phyloP scores from a whole-genome alignment of 2,888 invertebrate species.

The Mystacides longicornis region DNA sequence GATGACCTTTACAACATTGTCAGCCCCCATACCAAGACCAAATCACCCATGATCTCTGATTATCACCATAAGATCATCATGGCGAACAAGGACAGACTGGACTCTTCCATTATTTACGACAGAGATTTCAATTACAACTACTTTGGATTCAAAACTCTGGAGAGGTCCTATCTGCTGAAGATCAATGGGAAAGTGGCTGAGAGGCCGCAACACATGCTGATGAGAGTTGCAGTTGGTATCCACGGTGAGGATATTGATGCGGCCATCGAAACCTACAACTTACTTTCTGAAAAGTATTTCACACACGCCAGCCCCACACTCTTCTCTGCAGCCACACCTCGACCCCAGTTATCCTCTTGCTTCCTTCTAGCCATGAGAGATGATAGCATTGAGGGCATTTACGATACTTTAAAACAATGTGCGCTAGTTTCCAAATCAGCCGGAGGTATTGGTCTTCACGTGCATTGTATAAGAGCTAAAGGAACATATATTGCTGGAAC shows the following conservation, averaged over 20 bases:
- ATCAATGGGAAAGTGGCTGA: constrained; percentile 89
- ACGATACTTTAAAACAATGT: constrained; percentile 84
- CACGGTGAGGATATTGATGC: constrained; percentile 89
- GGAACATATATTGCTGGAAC: constrained; percentile 92
- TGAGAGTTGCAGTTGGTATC: constrained; percentile 95
- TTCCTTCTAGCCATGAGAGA: constrained; percentile 90
- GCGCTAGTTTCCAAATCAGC: constrained; percentile 95
- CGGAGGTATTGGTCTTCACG: constrained; percentile 94
- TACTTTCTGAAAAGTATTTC: constrained; percentile 90
- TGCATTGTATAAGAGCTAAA: constrained; percentile 89
- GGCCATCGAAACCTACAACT: constrained; percentile 93
- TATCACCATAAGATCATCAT: constrained; percentile 73
- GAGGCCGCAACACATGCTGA: constrained; percentile 97
- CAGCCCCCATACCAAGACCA: constrained; percentile 63
- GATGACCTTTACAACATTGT: constrained; percentile 72
- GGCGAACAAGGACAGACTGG: constrained; percentile 80
- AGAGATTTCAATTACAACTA: constrained; percentile 96
- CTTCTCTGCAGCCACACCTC: constrained; percentile 87
- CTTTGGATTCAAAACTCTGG: constrained; percentile 98
- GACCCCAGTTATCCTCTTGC: constrained; percentile 92
- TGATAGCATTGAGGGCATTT: constrained; percentile 94
- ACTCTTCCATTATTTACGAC: constrained; percentile 94
- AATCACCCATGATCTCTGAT: constrained; percentile 81
- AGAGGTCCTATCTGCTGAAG: constrained; percentile 89
- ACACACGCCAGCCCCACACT: constrained; percentile 98